phyloP scores from a whole-genome alignment of 1,140 invertebrate species.

The Batillaria attramentaria region DNA sequence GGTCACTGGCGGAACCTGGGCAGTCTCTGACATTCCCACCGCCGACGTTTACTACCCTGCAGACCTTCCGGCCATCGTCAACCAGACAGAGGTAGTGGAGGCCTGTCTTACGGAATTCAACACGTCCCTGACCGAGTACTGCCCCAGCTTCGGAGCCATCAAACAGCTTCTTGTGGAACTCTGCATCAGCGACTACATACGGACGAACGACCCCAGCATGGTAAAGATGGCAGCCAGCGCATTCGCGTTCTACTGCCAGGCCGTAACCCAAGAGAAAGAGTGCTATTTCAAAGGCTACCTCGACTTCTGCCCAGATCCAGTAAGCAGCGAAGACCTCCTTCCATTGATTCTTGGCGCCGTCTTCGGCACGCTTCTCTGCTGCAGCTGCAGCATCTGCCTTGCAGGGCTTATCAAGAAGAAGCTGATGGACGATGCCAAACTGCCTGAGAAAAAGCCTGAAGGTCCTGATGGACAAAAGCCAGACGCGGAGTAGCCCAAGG shows the following conservation, averaged over 20 bases:
- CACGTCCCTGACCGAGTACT: not conserved
- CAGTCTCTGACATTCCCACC: conserved; percentile 2
- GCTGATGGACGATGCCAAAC: not conserved
- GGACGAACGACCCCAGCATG: not conserved
- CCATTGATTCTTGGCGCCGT: conserved; percentile 7
- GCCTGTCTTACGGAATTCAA: not conserved
- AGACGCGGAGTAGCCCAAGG: too few relatives aligned
- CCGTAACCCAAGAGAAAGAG: not conserved
- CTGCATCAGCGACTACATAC: conserved; percentile 19
- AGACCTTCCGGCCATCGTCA: conserved; percentile 19
- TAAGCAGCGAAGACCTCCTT: not conserved
- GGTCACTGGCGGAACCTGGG: not conserved
- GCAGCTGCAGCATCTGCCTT: not conserved
- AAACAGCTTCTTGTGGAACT: conserved; percentile 3
- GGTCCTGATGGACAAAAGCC: too few relatives aligned
- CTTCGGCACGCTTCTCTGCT: not conserved
- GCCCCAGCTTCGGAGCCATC: conserved; percentile 7
- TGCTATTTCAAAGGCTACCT: conserved; percentile 15
- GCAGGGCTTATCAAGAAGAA: not conserved
- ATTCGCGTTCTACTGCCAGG: conserved; percentile 21
- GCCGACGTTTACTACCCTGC: not conserved
- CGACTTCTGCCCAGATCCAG: conserved; percentile 3
- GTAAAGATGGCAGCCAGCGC: not conserved
- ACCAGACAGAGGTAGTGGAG: not conserved
- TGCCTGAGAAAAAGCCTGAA: not conserved